Evolutionary conservation across 2,113 vertebrate species (phyloP).

Genomic region (Nematolebias whitei): DNA sequence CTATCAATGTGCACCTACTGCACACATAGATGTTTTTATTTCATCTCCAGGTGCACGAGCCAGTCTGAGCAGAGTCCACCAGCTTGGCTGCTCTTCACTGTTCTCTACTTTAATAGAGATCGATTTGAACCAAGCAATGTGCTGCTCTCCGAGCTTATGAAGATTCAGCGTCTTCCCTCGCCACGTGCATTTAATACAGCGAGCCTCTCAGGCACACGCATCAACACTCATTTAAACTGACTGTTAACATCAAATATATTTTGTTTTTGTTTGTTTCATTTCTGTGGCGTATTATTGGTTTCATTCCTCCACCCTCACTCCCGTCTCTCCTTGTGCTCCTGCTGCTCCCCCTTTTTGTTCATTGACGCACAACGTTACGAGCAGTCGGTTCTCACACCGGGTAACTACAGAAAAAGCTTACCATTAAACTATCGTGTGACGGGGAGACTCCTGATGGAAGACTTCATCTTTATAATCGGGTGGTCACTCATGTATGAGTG

Average conservation of each 20-base stretch:
- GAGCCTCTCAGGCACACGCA: constrained; percentile 15
- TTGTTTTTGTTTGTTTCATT: constrained; percentile 6
- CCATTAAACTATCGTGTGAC: constrained; percentile 48
- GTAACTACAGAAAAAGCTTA: constrained; percentile 66
- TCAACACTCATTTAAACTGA: constrained; percentile 14
- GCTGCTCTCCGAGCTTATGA: constrained; percentile 31
- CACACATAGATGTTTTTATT: constrained; percentile 2
- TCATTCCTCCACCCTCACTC: constrained; percentile 17
- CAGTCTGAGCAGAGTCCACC: constrained; percentile 17
- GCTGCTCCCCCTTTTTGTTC: constrained; percentile 53
- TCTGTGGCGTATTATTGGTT: constrained; percentile 2
- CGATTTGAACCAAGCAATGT: constrained; percentile 22
- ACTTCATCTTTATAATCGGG: constrained; percentile 54
- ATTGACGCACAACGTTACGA: constrained; percentile 40
- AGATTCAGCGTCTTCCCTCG: constrained; percentile 25
- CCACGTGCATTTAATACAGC: constrained; percentile 10
- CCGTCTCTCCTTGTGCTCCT: neutral
- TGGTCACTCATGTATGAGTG: neutral
- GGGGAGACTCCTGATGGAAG: constrained; percentile 38
- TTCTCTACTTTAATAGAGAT: constrained; percentile 34
- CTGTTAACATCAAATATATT: constrained; percentile 27
- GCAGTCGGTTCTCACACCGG: constrained; percentile 59
- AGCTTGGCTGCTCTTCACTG: constrained; percentile 13
- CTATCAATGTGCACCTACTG: neutral
- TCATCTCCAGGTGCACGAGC: constrained; percentile 5